Evolutionary conservation across 1,140 invertebrate genomes (phyloP).

Genomic region (Zeugodacus cucurbitae): DNA sequence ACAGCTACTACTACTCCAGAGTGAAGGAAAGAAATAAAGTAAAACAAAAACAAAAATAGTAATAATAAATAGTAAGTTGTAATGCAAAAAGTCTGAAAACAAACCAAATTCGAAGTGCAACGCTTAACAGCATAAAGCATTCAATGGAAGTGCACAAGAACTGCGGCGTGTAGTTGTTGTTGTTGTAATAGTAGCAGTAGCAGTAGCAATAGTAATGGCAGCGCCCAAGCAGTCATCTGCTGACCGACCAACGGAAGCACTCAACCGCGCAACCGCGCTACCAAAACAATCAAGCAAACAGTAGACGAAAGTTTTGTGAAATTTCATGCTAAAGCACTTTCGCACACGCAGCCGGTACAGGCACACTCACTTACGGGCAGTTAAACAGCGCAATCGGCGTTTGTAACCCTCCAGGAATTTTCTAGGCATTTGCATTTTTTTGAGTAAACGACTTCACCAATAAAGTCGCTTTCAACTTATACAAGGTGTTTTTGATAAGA

Average conservation of each 20-base stretch:
- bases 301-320: background rate
- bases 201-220: too few species aligned
- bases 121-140: background rate
- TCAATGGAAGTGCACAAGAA: background rate
- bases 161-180: background rate
- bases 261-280: slow-evolving; percentile 23
- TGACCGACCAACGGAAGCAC: slow-evolving; percentile 33
- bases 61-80: slow-evolving; percentile 3
- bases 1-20: background rate
- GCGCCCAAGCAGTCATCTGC: background rate
- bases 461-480: too few species aligned
- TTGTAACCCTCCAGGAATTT: background rate
- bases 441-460: too few species aligned
- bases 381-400: background rate
- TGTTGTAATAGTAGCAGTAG: too few species aligned
- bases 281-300: slow-evolving; percentile 22
- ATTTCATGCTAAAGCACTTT: slow-evolving; percentile 29
- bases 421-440: too few species aligned
- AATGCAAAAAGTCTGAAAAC: slow-evolving; percentile 16
- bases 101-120: background rate
- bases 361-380: background rate
- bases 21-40: background rate
- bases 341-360: background rate
- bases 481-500: too few species aligned
- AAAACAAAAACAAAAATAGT: background rate